Evolutionary conservation across 2,888 invertebrate genomes (phyloP), one percentile per base, ranked within the genome.

Genomic region (Apodemia zela): DNA sequence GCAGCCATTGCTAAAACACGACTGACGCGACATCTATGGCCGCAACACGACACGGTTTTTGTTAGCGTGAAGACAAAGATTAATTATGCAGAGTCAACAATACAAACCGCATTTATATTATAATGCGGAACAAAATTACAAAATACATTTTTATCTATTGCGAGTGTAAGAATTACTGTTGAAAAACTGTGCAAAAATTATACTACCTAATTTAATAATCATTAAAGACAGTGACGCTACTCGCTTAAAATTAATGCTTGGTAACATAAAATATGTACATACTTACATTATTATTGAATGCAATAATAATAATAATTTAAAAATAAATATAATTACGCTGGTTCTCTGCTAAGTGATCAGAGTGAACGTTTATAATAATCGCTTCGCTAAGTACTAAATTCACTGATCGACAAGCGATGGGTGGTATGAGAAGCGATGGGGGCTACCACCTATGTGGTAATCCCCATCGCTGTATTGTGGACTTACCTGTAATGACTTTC

Each of bases 1-100:
- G 18, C 67, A 63, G 71, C 81, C 82, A 85, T 83, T 68, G 80
- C 77, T 73, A 68, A 73, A 66, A 69, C 73, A 74, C 72, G 72
- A 87, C 87, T 87, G 79, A 61, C 58, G 59, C 51, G 68, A 25
- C 17, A 60, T 59, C 45, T 49, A 66, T 25, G 38, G 33, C 45
- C n/a, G 25, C 29, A 47, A 60, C 49, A 60, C 61, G 63, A 42
- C 63, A 63, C 67, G 67, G 59, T 65, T 63, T 25, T 25, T 59
- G 59, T 17, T 45, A 42, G 62, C 59, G 65, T 71, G 75, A 73
- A 74, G 72, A 72, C 73, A 73, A 67, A 73, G 73, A 73, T 69
- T 73, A 74, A 66, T 67, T 68, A 68, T 63, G 59, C 65, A 63
- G 59, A 42, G 21, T 47, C 15, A 63, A 65, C 65, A 68, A 57